phyloP scores from a whole-genome alignment of 2,888 invertebrate species.

The Protonemura montana region DNA sequence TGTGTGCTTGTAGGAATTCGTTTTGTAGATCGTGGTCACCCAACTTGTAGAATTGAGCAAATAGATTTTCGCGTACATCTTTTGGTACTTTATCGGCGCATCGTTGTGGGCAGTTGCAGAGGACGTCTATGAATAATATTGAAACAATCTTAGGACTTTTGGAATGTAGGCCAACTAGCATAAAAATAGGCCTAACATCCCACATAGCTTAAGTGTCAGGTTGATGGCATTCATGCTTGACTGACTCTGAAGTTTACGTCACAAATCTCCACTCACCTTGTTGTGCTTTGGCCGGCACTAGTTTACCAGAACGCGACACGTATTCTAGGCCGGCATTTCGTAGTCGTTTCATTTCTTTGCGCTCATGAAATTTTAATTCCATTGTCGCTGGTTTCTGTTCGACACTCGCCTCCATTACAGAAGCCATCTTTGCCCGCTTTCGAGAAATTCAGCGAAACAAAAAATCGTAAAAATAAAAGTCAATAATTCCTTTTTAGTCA shows the following conservation, averaged over 20 bases:
- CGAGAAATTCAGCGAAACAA: conserved; percentile 33
- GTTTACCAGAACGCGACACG: conserved; percentile 61
- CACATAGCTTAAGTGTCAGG: conserved; percentile 19
- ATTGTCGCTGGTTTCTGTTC: conserved; percentile 51
- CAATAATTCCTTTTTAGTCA: conserved; percentile 13
- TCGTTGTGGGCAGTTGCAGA: conserved; percentile 65
- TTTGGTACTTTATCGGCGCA: conserved; percentile 62
- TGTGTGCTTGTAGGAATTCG: conserved; percentile 61
- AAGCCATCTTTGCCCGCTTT: conserved; percentile 57
- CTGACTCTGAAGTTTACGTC: not conserved
- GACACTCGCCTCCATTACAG: conserved; percentile 58
- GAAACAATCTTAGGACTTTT: not conserved
- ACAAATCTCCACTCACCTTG: conserved; percentile 54
- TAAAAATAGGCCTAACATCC: conserved; percentile 1
- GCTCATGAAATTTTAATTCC: conserved; percentile 58
- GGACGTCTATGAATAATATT: conserved; percentile 57
- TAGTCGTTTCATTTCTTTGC: conserved; percentile 61
- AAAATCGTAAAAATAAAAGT: conserved; percentile 42
- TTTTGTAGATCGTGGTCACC: conserved; percentile 63
- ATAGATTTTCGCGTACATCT: conserved; percentile 60
- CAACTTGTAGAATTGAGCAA: conserved; percentile 62
- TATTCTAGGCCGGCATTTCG: conserved; percentile 60
- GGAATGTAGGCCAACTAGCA: conserved; percentile 27
- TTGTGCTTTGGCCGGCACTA: conserved; percentile 62
- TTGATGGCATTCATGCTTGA: conserved; percentile 34